Evolutionary conservation across 2,797 vertebrate species (phyloP).

Genomic region (Kryptolebias ocellatus): DNA sequence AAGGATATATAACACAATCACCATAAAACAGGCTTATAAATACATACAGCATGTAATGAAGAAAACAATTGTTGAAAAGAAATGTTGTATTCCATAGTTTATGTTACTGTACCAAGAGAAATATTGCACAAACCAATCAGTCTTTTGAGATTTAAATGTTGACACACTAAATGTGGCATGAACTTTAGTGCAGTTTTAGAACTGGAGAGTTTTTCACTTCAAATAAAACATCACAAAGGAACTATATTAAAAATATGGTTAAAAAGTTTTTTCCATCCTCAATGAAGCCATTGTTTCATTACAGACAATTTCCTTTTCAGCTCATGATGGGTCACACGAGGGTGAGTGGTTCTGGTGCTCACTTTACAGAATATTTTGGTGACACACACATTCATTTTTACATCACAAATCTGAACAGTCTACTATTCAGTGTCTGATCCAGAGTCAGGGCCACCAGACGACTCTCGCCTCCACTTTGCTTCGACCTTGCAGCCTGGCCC

Average conservation of each 20-base stretch:
- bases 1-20: too few species aligned
- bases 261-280: neutral
- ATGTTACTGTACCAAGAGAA: too few species aligned
- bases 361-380: neutral
- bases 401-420: neutral
- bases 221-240: neutral
- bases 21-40: too few species aligned
- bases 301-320: neutral
- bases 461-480: slow-evolving; percentile 25
- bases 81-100: too few species aligned
- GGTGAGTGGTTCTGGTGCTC: slow-evolving; percentile 4
- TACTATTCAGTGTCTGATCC: slow-evolving; percentile 28
- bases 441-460: slow-evolving; percentile 27
- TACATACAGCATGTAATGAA: too few species aligned
- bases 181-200: neutral
- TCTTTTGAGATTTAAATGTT: too few species aligned
- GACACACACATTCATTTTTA: neutral
- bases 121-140: too few species aligned
- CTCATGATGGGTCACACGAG: slow-evolving; percentile 9
- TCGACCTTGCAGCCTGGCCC: slow-evolving; percentile 68
- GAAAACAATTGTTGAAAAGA: too few species aligned
- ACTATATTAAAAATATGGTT: too few species aligned
- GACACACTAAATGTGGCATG: too few species aligned
- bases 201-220: too few species aligned
- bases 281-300: neutral